Conservation (phyloP, 2,888 invertebrate species). For the Eilema caniola region DNA sequence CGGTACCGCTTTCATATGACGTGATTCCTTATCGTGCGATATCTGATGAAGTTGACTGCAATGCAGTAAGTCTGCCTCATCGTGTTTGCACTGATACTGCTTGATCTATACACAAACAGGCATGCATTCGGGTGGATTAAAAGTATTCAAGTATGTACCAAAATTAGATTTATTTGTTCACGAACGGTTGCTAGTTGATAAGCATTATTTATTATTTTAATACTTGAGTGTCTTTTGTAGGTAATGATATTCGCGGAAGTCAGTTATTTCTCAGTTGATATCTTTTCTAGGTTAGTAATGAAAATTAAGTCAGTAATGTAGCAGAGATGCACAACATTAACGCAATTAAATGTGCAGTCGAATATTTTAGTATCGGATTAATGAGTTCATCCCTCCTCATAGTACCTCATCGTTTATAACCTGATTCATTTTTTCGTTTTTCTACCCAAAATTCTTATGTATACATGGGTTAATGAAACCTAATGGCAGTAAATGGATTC, state of each 20-base stretch:
- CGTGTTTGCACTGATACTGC: conserved; percentile 14
- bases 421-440: no score
- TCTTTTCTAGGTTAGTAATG: neutral
- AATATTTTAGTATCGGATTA: no score
- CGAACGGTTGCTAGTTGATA: neutral
- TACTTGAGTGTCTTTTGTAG: neutral
- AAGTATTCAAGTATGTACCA: conserved; percentile 1
- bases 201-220: neutral
- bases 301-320: neutral
- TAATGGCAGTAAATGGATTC: no score
- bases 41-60: conserved; percentile 21
- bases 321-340: neutral
- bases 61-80: conserved; percentile 18
- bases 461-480: no score
- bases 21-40: conserved; percentile 15
- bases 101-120: conserved; percentile 13
- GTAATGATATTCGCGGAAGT: neutral
- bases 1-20: conserved; percentile 14
- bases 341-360: no score
- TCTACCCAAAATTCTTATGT: no score
- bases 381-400: no score
- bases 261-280: neutral
- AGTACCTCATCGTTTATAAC: no score
- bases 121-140: conserved; percentile 10
- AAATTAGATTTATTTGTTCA: neutral